Percentiles rank a stretch among this genome's conserved stretches.
Conservation (phyloP, 2,888 invertebrate species). For the Mesochorus sp. region DNA sequence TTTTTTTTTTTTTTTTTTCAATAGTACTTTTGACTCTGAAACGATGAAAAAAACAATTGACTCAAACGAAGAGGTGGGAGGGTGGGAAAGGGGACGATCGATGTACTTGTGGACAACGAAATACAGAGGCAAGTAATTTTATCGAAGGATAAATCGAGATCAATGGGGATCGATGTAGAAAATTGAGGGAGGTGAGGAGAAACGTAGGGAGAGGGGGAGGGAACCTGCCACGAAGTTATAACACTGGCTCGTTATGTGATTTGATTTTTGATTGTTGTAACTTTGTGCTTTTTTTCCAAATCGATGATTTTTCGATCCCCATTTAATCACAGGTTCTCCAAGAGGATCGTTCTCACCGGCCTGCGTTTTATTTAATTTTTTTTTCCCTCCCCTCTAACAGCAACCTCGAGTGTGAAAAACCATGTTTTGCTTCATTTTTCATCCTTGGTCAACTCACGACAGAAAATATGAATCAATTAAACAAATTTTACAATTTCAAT, state of each 20-base stretch:
- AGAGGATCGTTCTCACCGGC: slow-evolving; percentile 23
- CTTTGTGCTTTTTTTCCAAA: background rate
- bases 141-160: background rate
- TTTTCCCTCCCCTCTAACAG: slow-evolving; percentile 45
- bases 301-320: slow-evolving; percentile 14
- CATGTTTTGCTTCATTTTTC: slow-evolving; percentile 28
- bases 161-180: background rate
- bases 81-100: slow-evolving; percentile 11
- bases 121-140: slow-evolving; percentile 55
- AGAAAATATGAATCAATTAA: no score
- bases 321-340: slow-evolving; percentile 40
- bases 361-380: slow-evolving; percentile 39
- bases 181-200: slow-evolving; percentile 5
- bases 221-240: slow-evolving; percentile 9
- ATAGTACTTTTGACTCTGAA: no score
- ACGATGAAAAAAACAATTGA: background rate
- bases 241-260: background rate
- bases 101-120: slow-evolving; percentile 53
- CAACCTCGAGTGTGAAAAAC: slow-evolving; percentile 53
- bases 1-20: background rate
- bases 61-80: background rate
- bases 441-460: background rate
- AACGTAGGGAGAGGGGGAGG: slow-evolving; percentile 6
- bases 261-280: background rate
- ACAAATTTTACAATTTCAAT: no score